Evolutionary conservation across 1,140 invertebrate species (phyloP), one percentile per base, ranked within the genome.

Genomic region (Drosophila parabipectinata): DNA sequence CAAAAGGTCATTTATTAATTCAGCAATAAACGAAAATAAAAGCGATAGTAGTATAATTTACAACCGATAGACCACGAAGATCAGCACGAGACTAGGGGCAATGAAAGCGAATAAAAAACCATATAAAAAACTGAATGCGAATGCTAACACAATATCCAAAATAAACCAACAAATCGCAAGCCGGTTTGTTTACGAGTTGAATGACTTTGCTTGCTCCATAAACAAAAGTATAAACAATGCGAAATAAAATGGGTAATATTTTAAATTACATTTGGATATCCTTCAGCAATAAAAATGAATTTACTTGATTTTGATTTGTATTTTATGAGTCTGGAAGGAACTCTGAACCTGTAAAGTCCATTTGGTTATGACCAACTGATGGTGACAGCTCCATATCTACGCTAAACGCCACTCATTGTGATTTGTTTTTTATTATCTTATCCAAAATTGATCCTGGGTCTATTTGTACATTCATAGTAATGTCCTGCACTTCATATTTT

Each of bases 121-220:
- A 61, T 51, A 55, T 18, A 74, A 62, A 37, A 56, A 57, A 37
- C 21, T 62, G 26, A 73, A 60, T 64, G 39, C 45, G 30, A 53
- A 73, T 26, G 8, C 57, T 72, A 52, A 63, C 26, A 6, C 15
- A 30, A 68, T 59, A 50, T 24, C 32, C 15, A 12, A 50, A 58
- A 39, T n/a, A 51, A 47, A 53, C 15, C 2, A 39, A 48, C 63
- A 72, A 72, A 72, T 63, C 47, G 39, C 41, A 54, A 74, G 61
- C 52, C 71, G 72, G 72, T 74, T 74, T 32, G n/a, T 37, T 47
- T 48, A 56, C 59, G 72, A 56, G 72, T 74, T 74, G 72, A 74
- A 74, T 74, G 72, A 74, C 72, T 74, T 74, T 56, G 28, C 53
- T 24, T 74, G 71, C 32, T 74, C 52, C 37, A 74, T 51, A 21